These are phyloP conservation scores for Neotoxoptera formosana DNA, from an alignment of 1,140 invertebrate species.

Conservation along the genomic window DNA sequence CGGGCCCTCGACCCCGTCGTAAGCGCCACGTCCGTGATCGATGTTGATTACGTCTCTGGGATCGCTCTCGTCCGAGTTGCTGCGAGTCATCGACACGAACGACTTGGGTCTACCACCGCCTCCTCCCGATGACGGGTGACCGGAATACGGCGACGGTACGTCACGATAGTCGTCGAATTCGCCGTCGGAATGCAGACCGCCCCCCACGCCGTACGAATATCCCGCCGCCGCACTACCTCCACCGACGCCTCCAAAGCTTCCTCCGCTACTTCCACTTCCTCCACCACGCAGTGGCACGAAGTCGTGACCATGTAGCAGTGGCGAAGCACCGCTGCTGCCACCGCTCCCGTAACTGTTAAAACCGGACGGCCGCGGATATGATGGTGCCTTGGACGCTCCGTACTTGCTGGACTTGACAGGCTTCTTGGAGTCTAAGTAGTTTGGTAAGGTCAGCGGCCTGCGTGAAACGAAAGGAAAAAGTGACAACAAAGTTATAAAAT, in stretches of 20 bases:
- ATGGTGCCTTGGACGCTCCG: background rate
- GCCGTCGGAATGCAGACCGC: background rate
- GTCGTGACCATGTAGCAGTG: background rate
- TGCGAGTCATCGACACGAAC: slow-evolving; percentile 51
- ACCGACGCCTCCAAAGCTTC: too few relatives aligned
- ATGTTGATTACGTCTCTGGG: slow-evolving; percentile 18
- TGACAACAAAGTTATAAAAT: background rate
- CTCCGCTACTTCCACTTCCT: background rate
- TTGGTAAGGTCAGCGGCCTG: slow-evolving; percentile 38
- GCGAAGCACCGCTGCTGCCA: background rate
- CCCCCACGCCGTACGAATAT: background rate
- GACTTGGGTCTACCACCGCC: slow-evolving; percentile 46
- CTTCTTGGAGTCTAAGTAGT: slow-evolving; percentile 16
- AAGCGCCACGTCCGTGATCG: background rate
- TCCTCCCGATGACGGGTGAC: background rate
- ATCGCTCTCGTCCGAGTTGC: background rate
- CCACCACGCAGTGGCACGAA: background rate
- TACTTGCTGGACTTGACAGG: background rate
- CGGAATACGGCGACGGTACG: background rate
- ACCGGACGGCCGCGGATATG: background rate
- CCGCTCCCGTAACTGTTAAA: background rate
- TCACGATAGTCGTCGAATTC: background rate
- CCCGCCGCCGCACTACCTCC: background rate
- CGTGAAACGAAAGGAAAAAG: background rate
- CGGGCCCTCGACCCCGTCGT: background rate